Conservation (phyloP, 1,140 invertebrate genomes). For the Arion vulgaris region DNA sequence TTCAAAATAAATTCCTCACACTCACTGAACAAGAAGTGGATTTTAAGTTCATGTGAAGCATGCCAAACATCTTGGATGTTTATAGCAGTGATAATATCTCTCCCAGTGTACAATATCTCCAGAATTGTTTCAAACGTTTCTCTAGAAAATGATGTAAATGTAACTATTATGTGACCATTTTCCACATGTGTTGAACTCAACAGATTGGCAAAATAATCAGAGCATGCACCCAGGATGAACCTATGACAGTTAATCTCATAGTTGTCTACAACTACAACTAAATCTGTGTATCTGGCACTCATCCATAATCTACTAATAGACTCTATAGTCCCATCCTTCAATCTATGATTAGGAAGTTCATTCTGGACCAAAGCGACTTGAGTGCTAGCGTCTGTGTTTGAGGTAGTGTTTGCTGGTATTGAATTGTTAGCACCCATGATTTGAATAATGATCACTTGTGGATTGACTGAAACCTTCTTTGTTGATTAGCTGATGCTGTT, state of each 20-base stretch:
- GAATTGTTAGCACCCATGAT: not conserved
- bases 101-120: not conserved
- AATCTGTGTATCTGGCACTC: not conserved
- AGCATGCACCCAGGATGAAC: not conserved
- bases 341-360: not conserved
- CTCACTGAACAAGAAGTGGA: not conserved
- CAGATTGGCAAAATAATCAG: not conserved
- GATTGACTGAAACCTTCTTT: not conserved
- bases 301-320: not conserved
- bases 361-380: not conserved
- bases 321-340: not conserved
- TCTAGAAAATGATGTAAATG: not conserved
- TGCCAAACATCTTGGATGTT: conserved; percentile 19
- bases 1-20: conserved; percentile 19
- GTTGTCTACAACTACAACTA: not conserved
- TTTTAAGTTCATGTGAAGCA: conserved; percentile 16
- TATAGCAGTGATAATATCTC: not conserved
- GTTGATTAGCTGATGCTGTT: too few relatives aligned
- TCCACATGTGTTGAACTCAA: not conserved
- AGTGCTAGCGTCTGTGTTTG: not conserved
- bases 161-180: too few relatives aligned
- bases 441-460: not conserved
- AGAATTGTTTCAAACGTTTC: conserved; percentile 2
- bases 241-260: not conserved
- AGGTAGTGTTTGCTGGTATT: not conserved